Base-by-base conservation (phyloP, 2,113 vertebrate species). In the Rhinolophus sinicus region DNA sequence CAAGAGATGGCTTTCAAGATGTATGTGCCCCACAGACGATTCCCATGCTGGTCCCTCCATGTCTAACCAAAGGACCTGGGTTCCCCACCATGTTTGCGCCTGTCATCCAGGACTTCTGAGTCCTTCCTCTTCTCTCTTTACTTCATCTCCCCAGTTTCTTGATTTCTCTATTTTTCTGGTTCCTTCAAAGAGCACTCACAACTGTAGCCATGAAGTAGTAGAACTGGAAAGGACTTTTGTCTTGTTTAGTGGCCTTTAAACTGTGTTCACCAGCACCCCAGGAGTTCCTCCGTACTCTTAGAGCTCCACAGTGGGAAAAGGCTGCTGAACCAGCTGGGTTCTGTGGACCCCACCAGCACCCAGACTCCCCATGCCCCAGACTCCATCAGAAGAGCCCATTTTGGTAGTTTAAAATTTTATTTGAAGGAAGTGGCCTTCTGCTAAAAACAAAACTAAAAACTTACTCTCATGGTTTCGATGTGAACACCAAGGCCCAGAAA, bases 101-200 rank as follows among this genome's bases (percentile, higher is more conserved):
- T 6, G 3, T 5, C 0, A 0, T 6, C 44, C 33, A 60, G 65
- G 19, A 44, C 35, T 62, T 60, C 44, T 7, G 22, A 60, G 44
- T 26, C 13, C 13, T 50, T 15, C 30, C 24, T 28, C 21, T 60
- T 24, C 30, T 52, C 76, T 60, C 52, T 33, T 84, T 24, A 58
- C 76, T 70, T 58, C 6, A 1, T 6, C 11, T 21, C 54, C 78
- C 30, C 3, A 7, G 9, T 35, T 50, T 9, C 69, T 70, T 35
- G 35, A 76, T 47, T 40, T 84, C 84, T 40, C 76, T 28, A 5
- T 24, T 87, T 64, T 62, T 93, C 33, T 56, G 52, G 0, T 94
- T 88, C 82, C 67, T 85, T 83, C 75, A 80, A 75, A 75, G 75
- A 65, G 11, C 47, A 18, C 47, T 91, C 77, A 92, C 85, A 83